Evolutionary conservation across 2,797 vertebrate genomes (phyloP).

Genomic region (Thalassophryne amazonica): DNA sequence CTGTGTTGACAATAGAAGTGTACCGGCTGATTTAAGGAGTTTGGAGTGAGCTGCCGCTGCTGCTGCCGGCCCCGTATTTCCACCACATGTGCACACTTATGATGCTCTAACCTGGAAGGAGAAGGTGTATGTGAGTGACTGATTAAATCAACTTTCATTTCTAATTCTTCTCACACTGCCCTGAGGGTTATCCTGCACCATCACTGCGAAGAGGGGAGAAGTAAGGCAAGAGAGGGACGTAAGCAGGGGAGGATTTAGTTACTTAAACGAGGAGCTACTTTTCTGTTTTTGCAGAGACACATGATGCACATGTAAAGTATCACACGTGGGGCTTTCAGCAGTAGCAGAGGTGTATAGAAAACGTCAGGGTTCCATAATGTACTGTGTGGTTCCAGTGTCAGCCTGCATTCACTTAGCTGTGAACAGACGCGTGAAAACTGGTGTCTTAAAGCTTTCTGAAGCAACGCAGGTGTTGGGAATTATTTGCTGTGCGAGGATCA

Average conservation of each 20-base stretch:
- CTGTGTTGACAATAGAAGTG: conserved; percentile 48
- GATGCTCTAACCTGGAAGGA: conserved; percentile 33
- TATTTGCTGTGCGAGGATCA: no score
- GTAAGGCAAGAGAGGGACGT: neutral
- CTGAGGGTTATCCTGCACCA: conserved; percentile 49
- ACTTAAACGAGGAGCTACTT: conserved; percentile 12
- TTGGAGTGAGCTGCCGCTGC: conserved; percentile 16
- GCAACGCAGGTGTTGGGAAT: no score
- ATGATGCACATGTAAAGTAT: conserved; percentile 16
- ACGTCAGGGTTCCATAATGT: no score
- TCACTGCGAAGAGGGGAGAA: conserved; percentile 11
- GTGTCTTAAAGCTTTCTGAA: no score
- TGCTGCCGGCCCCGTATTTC: no score
- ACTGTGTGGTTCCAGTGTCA: no score
- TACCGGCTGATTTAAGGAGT: conserved; percentile 39
- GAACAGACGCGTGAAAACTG: no score
- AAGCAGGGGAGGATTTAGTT: neutral
- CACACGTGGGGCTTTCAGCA: conserved; percentile 13
- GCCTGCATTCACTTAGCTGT: no score
- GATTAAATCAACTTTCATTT: conserved; percentile 72
- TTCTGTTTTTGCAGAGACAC: conserved; percentile 7
- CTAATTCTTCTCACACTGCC: conserved; percentile 54
- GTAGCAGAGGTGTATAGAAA: conserved; percentile 1
- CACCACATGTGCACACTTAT: no score
- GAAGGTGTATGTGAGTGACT: conserved; percentile 31